These are phyloP conservation scores for Axinella damicornis DNA, from an alignment of 37 sponge, comb jelly and placozoan species.

Conservation along the genomic window DNA sequence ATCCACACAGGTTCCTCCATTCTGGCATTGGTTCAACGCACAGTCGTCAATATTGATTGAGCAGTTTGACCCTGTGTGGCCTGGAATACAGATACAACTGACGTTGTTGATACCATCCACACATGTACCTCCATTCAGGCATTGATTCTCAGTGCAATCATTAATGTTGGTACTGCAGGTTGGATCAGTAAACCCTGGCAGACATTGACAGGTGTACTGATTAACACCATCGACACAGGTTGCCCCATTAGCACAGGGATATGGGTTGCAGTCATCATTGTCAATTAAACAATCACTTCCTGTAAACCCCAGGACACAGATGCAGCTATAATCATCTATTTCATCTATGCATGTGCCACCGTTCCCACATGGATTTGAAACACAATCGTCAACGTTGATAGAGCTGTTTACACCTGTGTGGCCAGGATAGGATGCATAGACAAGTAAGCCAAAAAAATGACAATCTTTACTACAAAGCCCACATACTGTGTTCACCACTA, in stretches of 20 bases:
- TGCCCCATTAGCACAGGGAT: too few relatives aligned
- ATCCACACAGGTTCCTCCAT: too few relatives aligned
- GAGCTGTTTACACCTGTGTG: constrained; percentile 20
- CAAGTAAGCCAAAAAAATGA: constrained; percentile 15
- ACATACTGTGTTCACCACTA: too few relatives aligned
- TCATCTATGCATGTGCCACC: too few relatives aligned
- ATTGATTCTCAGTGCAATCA: constrained; percentile 40
- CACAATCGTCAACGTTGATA: too few relatives aligned
- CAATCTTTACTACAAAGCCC: constrained; percentile 8
- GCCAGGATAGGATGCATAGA: constrained; percentile 4
- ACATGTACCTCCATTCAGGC: constrained; percentile 72
- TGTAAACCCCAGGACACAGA: background rate
- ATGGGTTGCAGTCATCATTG: constrained; percentile 36
- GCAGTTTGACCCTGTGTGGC: too few relatives aligned
- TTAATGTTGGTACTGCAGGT: constrained; percentile 29
- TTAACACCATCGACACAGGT: constrained; percentile 32
- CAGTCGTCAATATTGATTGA: too few relatives aligned
- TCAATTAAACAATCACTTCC: constrained; percentile 17
- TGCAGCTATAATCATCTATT: background rate
- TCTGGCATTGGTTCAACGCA: too few relatives aligned
- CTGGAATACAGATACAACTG: too few relatives aligned
- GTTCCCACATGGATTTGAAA: too few relatives aligned
- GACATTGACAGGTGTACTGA: constrained; percentile 52
- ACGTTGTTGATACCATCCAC: constrained; percentile 11
- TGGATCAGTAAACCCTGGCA: constrained; percentile 23